Evolutionary conservation across 2,797 vertebrate species (phyloP).

Genomic region (Cyprinodon diabolis): DNA sequence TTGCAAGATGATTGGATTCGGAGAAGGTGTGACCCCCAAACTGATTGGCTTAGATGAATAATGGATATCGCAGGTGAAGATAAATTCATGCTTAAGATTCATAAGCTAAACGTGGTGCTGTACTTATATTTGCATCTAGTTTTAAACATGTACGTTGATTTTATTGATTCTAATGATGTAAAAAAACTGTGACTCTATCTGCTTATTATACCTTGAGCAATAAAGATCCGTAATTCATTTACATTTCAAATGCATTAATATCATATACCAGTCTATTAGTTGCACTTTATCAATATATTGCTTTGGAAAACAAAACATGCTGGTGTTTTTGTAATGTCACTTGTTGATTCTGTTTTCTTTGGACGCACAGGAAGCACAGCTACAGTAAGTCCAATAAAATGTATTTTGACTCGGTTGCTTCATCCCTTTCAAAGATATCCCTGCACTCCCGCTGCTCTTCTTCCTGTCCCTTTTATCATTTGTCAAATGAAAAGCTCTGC

Average conservation of each 20-base stretch:
- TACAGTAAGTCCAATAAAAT: neutral
- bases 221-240: neutral
- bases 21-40: too few species aligned
- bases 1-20: too few species aligned
- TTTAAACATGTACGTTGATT: neutral
- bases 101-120: neutral
- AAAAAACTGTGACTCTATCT: neutral
- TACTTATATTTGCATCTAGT: neutral
- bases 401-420: neutral
- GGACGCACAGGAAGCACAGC: neutral
- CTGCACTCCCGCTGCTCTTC: neutral
- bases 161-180: neutral
- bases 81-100: too few species aligned
- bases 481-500: conserved; percentile 14
- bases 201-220: neutral
- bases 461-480: conserved; percentile 6
- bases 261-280: neutral
- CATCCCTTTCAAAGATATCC: neutral
- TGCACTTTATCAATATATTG: neutral
- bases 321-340: neutral
- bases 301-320: neutral
- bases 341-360: neutral
- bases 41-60: too few species aligned
- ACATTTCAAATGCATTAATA: neutral
- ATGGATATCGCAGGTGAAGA: too few species aligned